A percentile compares a stretch with the other conserved stretches of the same genome.
These are phyloP conservation scores for Acrobasis suavella DNA, from an alignment of 2,888 invertebrate genomes.

Conservation along the genomic window DNA sequence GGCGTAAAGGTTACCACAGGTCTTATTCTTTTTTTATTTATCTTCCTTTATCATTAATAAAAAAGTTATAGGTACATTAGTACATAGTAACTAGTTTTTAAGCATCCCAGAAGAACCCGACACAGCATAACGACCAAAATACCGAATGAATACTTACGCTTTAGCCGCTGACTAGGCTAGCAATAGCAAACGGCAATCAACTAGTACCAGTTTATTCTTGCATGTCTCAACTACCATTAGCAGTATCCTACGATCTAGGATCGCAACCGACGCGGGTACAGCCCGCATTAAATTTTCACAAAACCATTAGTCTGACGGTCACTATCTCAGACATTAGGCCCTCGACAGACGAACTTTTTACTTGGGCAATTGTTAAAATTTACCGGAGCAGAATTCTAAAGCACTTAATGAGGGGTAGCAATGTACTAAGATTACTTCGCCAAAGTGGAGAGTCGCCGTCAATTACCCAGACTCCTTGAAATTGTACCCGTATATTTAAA, in stretches of 20 bases:
- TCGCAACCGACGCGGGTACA: background rate
- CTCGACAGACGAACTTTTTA: slow-evolving; percentile 7
- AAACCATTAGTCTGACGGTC: slow-evolving; percentile 1
- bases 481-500: background rate
- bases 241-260: background rate
- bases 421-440: slow-evolving; percentile 10
- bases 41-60: too few species aligned
- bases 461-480: slow-evolving; percentile 10
- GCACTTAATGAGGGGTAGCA: slow-evolving; percentile 12
- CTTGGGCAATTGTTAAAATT: slow-evolving; percentile 13
- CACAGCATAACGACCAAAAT: too few species aligned
- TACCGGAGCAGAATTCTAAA: slow-evolving; percentile 4
- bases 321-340: slow-evolving; percentile 8
- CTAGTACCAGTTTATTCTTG: too few species aligned
- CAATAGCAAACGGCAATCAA: too few species aligned
- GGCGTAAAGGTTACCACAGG: too few species aligned
- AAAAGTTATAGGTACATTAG: too few species aligned
- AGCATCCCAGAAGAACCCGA: too few species aligned
- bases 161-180: too few species aligned
- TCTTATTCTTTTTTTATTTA: too few species aligned
- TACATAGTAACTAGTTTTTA: too few species aligned
- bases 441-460: slow-evolving; percentile 3
- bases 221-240: background rate
- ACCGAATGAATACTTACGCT: too few species aligned
- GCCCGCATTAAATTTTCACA: slow-evolving; percentile 12